Percentiles rank a stretch among this genome's conserved stretches.
phyloP scores from a whole-genome alignment of 1,140 invertebrate species.

The Heterodera schachtii region DNA sequence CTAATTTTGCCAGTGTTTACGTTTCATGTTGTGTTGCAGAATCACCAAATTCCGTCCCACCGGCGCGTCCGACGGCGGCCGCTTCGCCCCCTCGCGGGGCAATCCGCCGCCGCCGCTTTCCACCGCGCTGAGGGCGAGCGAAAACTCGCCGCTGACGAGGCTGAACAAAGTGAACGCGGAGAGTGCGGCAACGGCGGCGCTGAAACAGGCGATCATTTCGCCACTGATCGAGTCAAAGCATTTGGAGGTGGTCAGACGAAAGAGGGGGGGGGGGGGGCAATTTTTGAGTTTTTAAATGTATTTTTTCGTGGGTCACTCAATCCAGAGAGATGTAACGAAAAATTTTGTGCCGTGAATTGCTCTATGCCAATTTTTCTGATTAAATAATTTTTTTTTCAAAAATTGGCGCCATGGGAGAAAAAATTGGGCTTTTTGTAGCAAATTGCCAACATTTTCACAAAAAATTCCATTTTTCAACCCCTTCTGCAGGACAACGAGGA shows the following conservation, averaged over 20 bases:
- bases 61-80: neutral
- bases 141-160: conserved; percentile 25
- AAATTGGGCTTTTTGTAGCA: too few species aligned
- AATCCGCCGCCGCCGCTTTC: neutral
- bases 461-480: neutral
- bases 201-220: conserved; percentile 15
- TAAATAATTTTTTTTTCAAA: too few species aligned
- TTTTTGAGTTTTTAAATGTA: too few species aligned
- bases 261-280: too few species aligned
- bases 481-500: neutral
- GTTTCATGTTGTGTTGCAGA: neutral
- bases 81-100: neutral
- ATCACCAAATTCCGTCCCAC: neutral
- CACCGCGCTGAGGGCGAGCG: conserved; percentile 21
- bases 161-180: neutral
- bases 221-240: conserved; percentile 27
- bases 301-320: too few species aligned
- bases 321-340: too few species aligned
- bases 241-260: neutral
- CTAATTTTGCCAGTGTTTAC: neutral
- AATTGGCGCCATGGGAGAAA: too few species aligned
- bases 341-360: too few species aligned
- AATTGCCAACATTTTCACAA: neutral
- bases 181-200: neutral
- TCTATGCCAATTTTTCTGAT: too few species aligned